Evolutionary conservation across 2,888 invertebrate species (phyloP).

Genomic region (Polia nebulosa): DNA sequence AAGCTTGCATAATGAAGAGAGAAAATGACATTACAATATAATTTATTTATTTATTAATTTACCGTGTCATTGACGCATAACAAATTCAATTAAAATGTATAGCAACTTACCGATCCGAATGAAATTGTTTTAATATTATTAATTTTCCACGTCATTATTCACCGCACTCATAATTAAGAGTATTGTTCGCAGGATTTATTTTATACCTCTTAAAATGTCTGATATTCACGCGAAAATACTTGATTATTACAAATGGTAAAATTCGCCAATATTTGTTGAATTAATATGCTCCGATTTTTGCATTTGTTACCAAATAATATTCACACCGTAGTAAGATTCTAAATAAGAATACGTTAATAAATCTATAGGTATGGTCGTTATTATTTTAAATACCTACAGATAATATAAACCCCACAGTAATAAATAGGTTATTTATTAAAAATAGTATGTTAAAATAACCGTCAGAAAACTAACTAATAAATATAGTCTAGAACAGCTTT

Average conservation of each 20-base stretch:
- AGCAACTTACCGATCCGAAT: not conserved
- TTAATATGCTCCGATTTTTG: too few relatives aligned
- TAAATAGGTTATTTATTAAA: too few relatives aligned
- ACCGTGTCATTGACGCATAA: not conserved
- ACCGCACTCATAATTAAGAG: not conserved
- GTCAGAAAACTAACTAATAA: too few relatives aligned
- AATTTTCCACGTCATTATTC: constrained; percentile 31
- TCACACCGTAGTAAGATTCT: too few relatives aligned
- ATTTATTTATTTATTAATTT: constrained; percentile 2
- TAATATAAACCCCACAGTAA: too few relatives aligned
- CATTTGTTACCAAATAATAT: not conserved
- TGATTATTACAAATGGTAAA: not conserved
- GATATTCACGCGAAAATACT: not conserved
- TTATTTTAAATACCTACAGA: too few relatives aligned
- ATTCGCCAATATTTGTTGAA: not conserved
- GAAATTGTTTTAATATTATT: constrained; percentile 21
- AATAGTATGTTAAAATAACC: too few relatives aligned
- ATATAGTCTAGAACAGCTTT: too few relatives aligned
- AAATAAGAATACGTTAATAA: too few relatives aligned
- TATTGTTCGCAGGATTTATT: not conserved
- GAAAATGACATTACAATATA: not conserved
- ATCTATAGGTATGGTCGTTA: too few relatives aligned
- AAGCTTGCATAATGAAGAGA: too few relatives aligned
- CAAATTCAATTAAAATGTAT: constrained; percentile 14
- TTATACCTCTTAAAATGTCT: not conserved